Evolutionary conservation across 2,797 vertebrate genomes (phyloP).

Genomic region (Tadarida brasiliensis): DNA sequence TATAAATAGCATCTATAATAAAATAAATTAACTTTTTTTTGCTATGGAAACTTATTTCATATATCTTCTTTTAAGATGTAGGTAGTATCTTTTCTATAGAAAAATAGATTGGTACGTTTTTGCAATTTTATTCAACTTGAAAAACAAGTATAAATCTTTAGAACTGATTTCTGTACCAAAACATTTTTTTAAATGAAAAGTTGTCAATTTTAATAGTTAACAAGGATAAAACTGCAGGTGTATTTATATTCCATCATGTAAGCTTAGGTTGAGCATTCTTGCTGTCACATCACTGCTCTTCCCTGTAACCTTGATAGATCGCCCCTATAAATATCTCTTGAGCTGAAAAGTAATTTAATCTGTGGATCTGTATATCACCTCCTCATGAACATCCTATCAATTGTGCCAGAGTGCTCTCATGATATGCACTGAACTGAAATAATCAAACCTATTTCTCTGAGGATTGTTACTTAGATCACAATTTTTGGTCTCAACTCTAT

Average conservation of each 20-base stretch:
- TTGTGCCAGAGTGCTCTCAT: slow-evolving; percentile 74
- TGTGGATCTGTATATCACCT: slow-evolving; percentile 78
- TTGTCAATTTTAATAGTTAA: slow-evolving; percentile 27
- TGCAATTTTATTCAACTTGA: slow-evolving; percentile 63
- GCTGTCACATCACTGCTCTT: slow-evolving; percentile 51
- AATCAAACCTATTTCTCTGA: slow-evolving; percentile 74
- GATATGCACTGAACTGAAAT: slow-evolving; percentile 75
- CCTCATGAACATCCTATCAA: slow-evolving; percentile 74
- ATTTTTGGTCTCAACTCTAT: slow-evolving; percentile 75
- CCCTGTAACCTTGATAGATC: slow-evolving; percentile 79
- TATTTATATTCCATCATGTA: slow-evolving; percentile 37
- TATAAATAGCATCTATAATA: slow-evolving; percentile 29
- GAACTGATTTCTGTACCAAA: slow-evolving; percentile 55
- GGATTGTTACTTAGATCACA: slow-evolving; percentile 63
- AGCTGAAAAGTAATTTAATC: slow-evolving; percentile 80
- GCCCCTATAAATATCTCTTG: slow-evolving; percentile 77
- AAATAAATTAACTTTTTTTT: slow-evolving; percentile 43
- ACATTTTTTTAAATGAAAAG: slow-evolving; percentile 51
- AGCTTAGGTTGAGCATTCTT: not conserved
- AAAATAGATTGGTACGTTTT: slow-evolving; percentile 45
- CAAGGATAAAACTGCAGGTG: not conserved
- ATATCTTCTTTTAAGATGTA: slow-evolving; percentile 61
- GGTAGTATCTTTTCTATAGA: slow-evolving; percentile 20
- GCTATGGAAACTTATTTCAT: slow-evolving; percentile 40
- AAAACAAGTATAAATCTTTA: slow-evolving; percentile 57